These are phyloP conservation scores for Pygoscelis adeliae DNA, from an alignment of 2,113 vertebrate genomes.

Conservation along the genomic window DNA sequence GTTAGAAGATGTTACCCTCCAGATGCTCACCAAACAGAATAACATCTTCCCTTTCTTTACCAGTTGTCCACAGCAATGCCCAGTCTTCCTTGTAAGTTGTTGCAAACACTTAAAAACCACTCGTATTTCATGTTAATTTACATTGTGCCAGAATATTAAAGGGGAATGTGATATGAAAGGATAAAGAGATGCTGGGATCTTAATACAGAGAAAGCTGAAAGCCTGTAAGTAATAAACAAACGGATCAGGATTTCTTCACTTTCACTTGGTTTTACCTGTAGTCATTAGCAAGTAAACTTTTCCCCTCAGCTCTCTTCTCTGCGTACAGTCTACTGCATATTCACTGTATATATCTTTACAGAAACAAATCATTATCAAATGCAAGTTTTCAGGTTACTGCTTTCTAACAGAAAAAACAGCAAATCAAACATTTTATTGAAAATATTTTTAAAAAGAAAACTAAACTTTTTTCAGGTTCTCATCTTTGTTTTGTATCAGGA, in stretches of 20 bases:
- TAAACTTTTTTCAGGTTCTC: not conserved
- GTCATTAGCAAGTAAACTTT: not conserved
- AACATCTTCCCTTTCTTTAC: not conserved
- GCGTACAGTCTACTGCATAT: not conserved
- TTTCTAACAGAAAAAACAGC: not conserved
- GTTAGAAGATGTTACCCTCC: not conserved
- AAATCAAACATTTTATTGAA: not conserved
- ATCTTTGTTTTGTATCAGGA: not conserved
- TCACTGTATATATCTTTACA: not conserved
- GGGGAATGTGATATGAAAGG: not conserved
- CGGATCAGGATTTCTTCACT: not conserved
- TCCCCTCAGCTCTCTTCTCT: not conserved
- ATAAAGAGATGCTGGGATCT: not conserved
- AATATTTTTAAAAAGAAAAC: not conserved
- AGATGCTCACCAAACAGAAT: not conserved
- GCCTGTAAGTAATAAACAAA: not conserved
- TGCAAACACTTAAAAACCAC: not conserved
- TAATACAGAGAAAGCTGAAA: not conserved
- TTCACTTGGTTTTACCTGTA: not conserved
- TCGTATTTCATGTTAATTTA: not conserved
- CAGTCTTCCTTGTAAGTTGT: not conserved
- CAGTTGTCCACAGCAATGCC: not conserved
- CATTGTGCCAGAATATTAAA: not conserved
- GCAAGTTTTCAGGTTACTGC: not conserved
- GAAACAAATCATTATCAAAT: not conserved